Conservation (phyloP, 2,888 invertebrate genomes). For the Pyrgus malvae region DNA sequence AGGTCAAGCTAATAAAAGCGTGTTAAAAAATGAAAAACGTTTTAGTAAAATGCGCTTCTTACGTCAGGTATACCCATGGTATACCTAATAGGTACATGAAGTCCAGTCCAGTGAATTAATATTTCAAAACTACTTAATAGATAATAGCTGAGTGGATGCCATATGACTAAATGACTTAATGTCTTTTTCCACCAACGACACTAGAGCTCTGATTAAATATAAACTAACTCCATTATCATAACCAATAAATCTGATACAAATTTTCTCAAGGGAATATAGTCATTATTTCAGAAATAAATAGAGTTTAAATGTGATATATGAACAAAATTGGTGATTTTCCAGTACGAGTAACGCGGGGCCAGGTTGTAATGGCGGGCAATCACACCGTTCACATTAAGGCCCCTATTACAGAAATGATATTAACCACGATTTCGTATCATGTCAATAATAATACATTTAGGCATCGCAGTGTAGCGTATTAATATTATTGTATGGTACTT, state of each 20-base stretch:
- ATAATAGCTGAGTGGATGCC: slow-evolving; percentile 62
- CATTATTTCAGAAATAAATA: neutral
- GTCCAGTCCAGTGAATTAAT: slow-evolving; percentile 47
- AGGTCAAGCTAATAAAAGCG: too few relatives aligned
- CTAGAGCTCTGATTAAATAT: slow-evolving; percentile 43
- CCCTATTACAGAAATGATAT: slow-evolving; percentile 67
- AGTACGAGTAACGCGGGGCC: slow-evolving; percentile 43
- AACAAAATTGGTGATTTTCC: slow-evolving; percentile 36
- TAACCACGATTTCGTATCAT: slow-evolving; percentile 62
- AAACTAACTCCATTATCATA: slow-evolving; percentile 39
- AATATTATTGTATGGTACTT: too few relatives aligned
- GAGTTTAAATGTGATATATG: neutral
- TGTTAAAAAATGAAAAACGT: too few relatives aligned
- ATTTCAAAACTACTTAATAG: slow-evolving; percentile 62
- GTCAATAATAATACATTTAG: slow-evolving; percentile 34
- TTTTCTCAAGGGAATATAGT: slow-evolving; percentile 20
- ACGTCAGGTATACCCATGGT: too few relatives aligned
- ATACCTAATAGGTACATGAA: too few relatives aligned
- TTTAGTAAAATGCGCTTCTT: too few relatives aligned
- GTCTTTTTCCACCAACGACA: slow-evolving; percentile 40
- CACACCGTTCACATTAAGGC: slow-evolving; percentile 60
- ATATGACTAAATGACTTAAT: slow-evolving; percentile 74
- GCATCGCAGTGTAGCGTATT: slow-evolving; percentile 8
- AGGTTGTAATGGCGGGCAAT: slow-evolving; percentile 45
- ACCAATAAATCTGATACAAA: slow-evolving; percentile 23